Percentiles rank a stretch among this genome's conserved stretches.
phyloP scores from a whole-genome alignment of 2,797 vertebrate genomes.

The Betta splendens region DNA sequence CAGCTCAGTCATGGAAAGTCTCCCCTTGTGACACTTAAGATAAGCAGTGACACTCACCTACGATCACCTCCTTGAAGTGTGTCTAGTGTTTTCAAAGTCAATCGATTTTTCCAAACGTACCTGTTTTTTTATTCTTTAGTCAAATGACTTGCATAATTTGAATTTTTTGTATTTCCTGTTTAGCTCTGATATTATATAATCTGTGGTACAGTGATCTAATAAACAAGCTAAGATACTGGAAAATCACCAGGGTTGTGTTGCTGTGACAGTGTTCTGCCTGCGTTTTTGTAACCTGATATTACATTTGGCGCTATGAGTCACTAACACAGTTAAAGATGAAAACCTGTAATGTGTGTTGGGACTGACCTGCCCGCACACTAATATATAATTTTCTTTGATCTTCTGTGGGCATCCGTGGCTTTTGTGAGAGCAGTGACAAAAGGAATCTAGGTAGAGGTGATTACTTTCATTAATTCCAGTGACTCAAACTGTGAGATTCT shows the following conservation, averaged over 20 bases:
- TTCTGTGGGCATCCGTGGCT: conserved; percentile 2
- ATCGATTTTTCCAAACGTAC: conserved; percentile 49
- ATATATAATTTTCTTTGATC: conserved; percentile 26
- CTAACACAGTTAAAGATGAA: conserved; percentile 39
- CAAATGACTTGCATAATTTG: background rate
- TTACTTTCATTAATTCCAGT: conserved; percentile 39
- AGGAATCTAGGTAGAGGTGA: conserved; percentile 12
- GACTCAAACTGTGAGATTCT: no score
- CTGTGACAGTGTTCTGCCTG: conserved; percentile 17
- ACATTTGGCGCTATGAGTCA: conserved; percentile 41
- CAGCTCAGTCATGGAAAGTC: conserved; percentile 62
- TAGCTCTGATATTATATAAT: background rate
- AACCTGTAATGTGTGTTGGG: conserved; percentile 45
- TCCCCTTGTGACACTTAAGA: conserved; percentile 75
- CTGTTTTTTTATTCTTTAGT: background rate
- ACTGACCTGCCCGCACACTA: conserved; percentile 35
- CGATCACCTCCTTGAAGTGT: conserved; percentile 52
- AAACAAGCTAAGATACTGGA: background rate
- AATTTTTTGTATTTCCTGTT: no score
- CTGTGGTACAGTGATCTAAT: background rate
- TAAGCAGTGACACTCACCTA: conserved; percentile 61
- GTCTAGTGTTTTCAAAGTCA: conserved; percentile 62
- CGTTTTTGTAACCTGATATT: conserved; percentile 29
- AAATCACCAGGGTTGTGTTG: conserved; percentile 9
- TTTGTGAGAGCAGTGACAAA: conserved; percentile 2